A percentile compares a stretch with the other conserved stretches of the same genome.
Conservation (phyloP, 2,113 vertebrate genomes). For the Trematomus loennbergii region DNA sequence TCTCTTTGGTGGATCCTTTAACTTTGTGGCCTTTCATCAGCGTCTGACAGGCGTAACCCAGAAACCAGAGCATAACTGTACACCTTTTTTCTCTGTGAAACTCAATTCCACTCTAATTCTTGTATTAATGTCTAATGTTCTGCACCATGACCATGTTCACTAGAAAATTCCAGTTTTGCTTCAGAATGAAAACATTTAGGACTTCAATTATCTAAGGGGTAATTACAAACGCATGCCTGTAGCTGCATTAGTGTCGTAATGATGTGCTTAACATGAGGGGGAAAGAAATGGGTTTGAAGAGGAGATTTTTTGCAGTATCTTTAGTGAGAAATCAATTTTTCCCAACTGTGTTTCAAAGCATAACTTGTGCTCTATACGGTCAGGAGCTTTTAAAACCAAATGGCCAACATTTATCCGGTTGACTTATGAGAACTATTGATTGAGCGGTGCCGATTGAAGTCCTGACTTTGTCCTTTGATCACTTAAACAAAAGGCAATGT, state of each 20-base stretch:
- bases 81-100: slow-evolving; percentile 68
- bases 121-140: slow-evolving; percentile 73
- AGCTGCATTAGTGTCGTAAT: slow-evolving; percentile 57
- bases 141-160: slow-evolving; percentile 62
- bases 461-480: slow-evolving; percentile 41
- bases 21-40: slow-evolving; percentile 65
- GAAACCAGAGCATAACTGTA: slow-evolving; percentile 53
- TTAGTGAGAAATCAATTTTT: no score
- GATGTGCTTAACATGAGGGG: slow-evolving; percentile 38
- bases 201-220: slow-evolving; percentile 69
- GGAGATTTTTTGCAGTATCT: no score
- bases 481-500: slow-evolving; percentile 45
- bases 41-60: slow-evolving; percentile 60
- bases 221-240: slow-evolving; percentile 67
- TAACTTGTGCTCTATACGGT: slow-evolving; percentile 10
- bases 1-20: slow-evolving; percentile 60
- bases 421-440: slow-evolving; percentile 45
- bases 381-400: slow-evolving; percentile 27
- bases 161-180: slow-evolving; percentile 50
- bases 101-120: slow-evolving; percentile 73
- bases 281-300: slow-evolving; percentile 5
- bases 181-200: slow-evolving; percentile 70
- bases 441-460: slow-evolving; percentile 22
- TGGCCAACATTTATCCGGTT: slow-evolving; percentile 21
- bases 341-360: slow-evolving; percentile 31